A percentile compares a stretch with the other conserved stretches of the same genome.
phyloP scores from a whole-genome alignment of 2,113 vertebrate species.

The Osmerus eperlanus region DNA sequence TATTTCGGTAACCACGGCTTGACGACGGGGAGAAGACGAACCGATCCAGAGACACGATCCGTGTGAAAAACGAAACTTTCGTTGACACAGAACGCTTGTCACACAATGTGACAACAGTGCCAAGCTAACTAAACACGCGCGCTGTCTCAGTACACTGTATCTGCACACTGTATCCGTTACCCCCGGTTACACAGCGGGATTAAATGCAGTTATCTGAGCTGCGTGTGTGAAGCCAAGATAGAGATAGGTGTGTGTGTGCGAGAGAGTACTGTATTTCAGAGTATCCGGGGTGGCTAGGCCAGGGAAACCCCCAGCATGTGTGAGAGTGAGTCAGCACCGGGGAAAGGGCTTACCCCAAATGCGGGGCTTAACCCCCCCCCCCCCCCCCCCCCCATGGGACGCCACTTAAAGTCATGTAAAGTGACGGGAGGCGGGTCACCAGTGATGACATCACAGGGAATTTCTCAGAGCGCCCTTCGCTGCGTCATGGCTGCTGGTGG shows the following conservation, averaged over 20 bases:
- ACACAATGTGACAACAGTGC: too few relatives aligned
- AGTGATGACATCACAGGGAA: slow-evolving; percentile 36
- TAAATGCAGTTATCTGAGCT: slow-evolving; percentile 14
- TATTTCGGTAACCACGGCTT: slow-evolving; percentile 24
- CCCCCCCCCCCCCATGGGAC: slow-evolving; percentile 30
- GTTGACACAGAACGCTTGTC: too few relatives aligned
- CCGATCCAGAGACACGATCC: too few relatives aligned
- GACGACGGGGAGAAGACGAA: neutral
- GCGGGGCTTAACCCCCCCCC: neutral
- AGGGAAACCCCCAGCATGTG: slow-evolving; percentile 43
- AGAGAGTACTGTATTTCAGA: neutral
- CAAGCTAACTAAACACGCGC: too few relatives aligned
- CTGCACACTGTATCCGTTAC: too few relatives aligned
- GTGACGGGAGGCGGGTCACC: slow-evolving; percentile 43
- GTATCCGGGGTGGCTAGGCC: slow-evolving; percentile 4
- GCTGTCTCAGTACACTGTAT: too few relatives aligned
- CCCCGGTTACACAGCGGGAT: neutral
- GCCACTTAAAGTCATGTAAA: slow-evolving; percentile 51
- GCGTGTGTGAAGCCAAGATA: neutral
- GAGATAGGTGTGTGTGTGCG: neutral
- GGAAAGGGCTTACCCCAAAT: slow-evolving; percentile 59
- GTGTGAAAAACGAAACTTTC: too few relatives aligned
- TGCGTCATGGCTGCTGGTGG: neutral
- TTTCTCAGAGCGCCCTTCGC: slow-evolving; percentile 34
- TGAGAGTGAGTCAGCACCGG: slow-evolving; percentile 46